Base-by-base conservation (phyloP, 2,888 invertebrate species). In the Panopea generosa region DNA sequence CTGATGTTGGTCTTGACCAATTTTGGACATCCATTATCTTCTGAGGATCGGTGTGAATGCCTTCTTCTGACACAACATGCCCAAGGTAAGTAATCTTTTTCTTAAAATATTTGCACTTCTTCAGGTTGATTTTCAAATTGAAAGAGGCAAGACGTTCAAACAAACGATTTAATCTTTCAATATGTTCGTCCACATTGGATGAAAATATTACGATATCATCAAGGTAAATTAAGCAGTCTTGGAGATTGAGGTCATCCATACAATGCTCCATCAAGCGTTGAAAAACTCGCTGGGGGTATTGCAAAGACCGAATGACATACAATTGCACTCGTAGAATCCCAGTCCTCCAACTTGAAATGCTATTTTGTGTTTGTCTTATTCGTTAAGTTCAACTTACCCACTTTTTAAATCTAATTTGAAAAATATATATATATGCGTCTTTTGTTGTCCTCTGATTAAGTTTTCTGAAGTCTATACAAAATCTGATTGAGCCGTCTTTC, bases 161-260 rank as follows among this genome's bases (percentile, higher is more conserved):
- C 3, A 82, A 77, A 18, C 14, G 9, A 16, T 52, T 26, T 49
- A 81, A 45, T 3, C 62, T 47, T 18, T 43, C 62, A 4, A 73
- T 33, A 52, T 78, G 69, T 45, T 78, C 62, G 18, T 73, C 67
- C 26, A 69, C 62, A 3, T 65, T 43, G 16, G 11, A 33, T 1
- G 74, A 73, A 27, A 68, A 77, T 6, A 82, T 57, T n/a, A n/a
- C n/a, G 16, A 76, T 76, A 56, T 83, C 83, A 52, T 83, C 82
- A 9, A 82, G 1, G 29, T 79, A 83, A 11, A 78, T 59, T 9
- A 78, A n/a, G 27, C 68, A 74, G 38, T 61, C 65, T 26, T 65
- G 4, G 22, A 56, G n/a, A 27, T 74, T 60, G 2, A 80, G 29
- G 22, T 66, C 76, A 18, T 57, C 59, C 47, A 76, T 43, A n/a